A percentile compares a stretch with the other conserved stretches of the same genome.
phyloP scores from a whole-genome alignment of 2,113 vertebrate genomes.

The Notarius lentiginosus region DNA sequence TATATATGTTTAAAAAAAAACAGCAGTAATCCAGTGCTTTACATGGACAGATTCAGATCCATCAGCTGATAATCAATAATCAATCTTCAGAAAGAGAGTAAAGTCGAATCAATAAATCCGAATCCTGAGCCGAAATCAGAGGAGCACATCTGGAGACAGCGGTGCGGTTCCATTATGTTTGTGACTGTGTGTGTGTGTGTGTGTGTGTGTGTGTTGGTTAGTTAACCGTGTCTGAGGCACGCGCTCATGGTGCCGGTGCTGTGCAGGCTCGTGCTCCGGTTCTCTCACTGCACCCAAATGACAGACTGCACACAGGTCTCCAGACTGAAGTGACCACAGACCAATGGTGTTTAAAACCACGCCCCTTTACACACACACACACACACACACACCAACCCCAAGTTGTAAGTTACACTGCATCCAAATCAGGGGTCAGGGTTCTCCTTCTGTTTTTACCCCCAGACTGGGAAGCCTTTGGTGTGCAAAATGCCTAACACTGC shows the following conservation, averaged over 20 bases:
- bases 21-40: constrained; percentile 39
- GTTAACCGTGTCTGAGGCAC: not conserved
- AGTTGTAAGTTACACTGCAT: not conserved
- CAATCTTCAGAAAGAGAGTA: constrained; percentile 8
- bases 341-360: constrained; percentile 1
- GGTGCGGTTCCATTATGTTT: constrained; percentile 59
- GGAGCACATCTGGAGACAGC: constrained; percentile 31
- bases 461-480: too few relatives aligned
- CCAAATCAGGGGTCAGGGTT: not conserved
- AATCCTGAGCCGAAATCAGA: not conserved
- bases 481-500: too few relatives aligned
- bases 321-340: constrained; percentile 4
- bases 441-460: too few relatives aligned
- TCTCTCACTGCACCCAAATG: constrained; percentile 3
- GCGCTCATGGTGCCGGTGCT: not conserved
- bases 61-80: constrained; percentile 19
- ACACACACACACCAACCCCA: not conserved
- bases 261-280: constrained; percentile 35
- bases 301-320: constrained; percentile 5
- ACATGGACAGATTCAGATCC: constrained; percentile 24
- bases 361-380: not conserved
- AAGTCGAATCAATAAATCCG: constrained; percentile 25
- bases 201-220: not conserved
- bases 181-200: not conserved
- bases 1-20: not conserved